These are phyloP conservation scores for Ara ararauna DNA, from an alignment of 2,797 vertebrate species.

Conservation along the genomic window DNA sequence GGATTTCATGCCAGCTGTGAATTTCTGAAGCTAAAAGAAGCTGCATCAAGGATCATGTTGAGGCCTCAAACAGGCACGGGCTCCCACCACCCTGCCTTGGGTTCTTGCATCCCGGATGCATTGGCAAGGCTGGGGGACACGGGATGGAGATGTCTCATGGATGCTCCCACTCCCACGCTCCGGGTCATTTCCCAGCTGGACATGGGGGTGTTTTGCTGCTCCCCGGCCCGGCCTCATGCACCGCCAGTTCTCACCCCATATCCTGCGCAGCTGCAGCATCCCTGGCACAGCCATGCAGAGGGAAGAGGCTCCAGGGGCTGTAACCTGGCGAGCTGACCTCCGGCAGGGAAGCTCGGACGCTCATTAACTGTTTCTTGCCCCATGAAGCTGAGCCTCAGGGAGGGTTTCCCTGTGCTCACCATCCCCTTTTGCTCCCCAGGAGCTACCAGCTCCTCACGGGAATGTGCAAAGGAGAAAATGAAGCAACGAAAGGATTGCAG, in stretches of 20 bases:
- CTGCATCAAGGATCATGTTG: accelerated
- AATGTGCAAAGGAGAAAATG: background rate
- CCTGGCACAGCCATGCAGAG: background rate
- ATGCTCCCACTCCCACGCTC: background rate
- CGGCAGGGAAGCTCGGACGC: background rate
- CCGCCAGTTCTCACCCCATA: background rate
- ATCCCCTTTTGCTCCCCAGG: background rate
- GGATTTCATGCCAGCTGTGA: background rate
- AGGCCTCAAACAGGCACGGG: accelerated
- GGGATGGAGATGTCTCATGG: background rate
- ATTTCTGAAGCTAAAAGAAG: background rate
- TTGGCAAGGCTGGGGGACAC: accelerated
- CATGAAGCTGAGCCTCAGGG: background rate
- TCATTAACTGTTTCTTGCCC: background rate
- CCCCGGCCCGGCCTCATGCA: background rate
- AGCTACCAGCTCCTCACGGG: background rate
- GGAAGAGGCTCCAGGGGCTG: background rate
- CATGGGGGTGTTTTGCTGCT: background rate
- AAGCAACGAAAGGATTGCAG: background rate
- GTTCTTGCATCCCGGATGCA: accelerated
- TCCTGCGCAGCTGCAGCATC: conserved; percentile 38
- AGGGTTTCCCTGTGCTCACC: background rate
- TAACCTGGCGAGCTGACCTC: background rate
- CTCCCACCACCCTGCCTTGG: background rate
- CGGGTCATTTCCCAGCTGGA: background rate